Percentiles rank a stretch among this genome's conserved stretches.
Conservation (phyloP, 2,113 vertebrate species). For the Mormoops blainvillei region DNA sequence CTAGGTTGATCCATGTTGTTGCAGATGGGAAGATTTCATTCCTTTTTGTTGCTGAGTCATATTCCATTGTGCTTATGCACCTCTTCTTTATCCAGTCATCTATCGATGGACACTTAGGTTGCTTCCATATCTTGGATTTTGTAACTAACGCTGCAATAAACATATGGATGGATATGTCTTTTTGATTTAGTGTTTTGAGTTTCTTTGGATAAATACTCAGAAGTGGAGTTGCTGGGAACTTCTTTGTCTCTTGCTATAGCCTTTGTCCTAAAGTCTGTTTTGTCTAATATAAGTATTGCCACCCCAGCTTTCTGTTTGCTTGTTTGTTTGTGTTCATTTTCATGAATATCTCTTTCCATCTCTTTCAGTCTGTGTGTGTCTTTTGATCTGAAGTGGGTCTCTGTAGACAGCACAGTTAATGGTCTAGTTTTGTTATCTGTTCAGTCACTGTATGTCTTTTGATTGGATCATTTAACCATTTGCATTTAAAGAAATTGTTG, state of each 20-base stretch:
- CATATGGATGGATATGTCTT: not conserved
- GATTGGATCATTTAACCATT: not conserved
- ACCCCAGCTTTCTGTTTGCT: not conserved
- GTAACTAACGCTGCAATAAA: not conserved
- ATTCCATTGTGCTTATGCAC: not conserved
- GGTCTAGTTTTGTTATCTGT: not conserved
- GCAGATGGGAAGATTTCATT: not conserved
- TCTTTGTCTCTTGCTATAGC: not conserved
- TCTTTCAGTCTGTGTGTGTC: not conserved
- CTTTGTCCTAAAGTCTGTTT: not conserved
- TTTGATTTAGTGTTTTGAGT: not conserved
- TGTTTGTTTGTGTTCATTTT: not conserved
- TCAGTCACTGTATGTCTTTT: not conserved
- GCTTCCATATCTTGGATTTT: not conserved
- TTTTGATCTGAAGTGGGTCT: not conserved
- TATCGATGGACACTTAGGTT: not conserved
- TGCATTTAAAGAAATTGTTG: not conserved
- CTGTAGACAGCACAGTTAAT: not conserved
- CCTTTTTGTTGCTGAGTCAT: not conserved
- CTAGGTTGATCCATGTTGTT: not conserved
- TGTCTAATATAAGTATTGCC: not conserved
- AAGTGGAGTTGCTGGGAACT: not conserved
- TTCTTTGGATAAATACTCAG: not conserved
- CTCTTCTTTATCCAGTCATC: not conserved
- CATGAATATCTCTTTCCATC: not conserved